These are phyloP conservation scores for Mythimna ferrago DNA, from an alignment of 2,888 invertebrate genomes.

Conservation along the genomic window DNA sequence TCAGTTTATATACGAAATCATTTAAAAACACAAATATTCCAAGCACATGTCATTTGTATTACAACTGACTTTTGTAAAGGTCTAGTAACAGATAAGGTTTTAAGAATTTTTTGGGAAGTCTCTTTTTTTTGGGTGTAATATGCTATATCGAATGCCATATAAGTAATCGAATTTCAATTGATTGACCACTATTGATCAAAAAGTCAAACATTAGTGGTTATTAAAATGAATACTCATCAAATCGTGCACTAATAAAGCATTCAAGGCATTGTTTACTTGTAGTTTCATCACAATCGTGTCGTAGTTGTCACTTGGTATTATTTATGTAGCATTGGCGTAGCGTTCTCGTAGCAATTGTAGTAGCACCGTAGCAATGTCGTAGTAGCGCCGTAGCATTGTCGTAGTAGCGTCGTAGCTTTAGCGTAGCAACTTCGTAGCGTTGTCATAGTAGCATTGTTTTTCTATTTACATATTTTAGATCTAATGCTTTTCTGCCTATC, in stretches of 20 bases:
- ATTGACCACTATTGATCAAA: no score
- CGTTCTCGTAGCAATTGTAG: not conserved
- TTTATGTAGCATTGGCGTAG: not conserved
- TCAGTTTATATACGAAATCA: slow-evolving; percentile 12
- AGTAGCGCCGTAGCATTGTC: no score
- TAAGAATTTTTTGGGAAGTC: no score
- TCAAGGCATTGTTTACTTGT: not conserved
- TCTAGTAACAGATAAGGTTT: not conserved
- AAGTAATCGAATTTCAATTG: not conserved
- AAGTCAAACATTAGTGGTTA: not conserved
- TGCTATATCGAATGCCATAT: not conserved
- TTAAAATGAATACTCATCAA: not conserved
- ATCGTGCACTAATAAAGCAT: no score
- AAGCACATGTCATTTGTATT: not conserved
- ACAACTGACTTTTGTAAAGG: not conserved
- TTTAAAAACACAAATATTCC: slow-evolving; percentile 21
- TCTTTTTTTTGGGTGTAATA: no score
- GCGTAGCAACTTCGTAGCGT: no score
- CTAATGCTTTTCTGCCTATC: not conserved
- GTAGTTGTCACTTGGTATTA: not conserved
- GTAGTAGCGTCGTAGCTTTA: no score
- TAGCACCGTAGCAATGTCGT: no score
- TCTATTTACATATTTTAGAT: no score
- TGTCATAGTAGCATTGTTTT: no score
- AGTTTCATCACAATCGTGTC: not conserved